Base-by-base conservation (phyloP, 1,140 invertebrate genomes). In the Drosophila nannoptera region DNA sequence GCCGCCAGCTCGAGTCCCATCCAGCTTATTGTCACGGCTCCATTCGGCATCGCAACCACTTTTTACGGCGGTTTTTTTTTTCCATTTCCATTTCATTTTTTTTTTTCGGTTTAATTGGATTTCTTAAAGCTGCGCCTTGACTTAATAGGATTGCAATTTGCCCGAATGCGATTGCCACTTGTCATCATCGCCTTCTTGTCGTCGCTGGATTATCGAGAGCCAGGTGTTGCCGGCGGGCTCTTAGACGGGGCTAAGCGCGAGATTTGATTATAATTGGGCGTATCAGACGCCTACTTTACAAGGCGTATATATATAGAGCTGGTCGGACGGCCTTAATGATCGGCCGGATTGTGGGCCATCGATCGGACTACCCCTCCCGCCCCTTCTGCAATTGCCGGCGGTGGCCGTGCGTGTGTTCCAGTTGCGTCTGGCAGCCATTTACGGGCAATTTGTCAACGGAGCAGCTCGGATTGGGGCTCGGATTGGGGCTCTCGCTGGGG, bases 401-500 rank as follows among this genome's bases (percentile, higher is more conserved):
- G 7, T 12, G 4, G 35, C 68, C 32, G 52, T 84, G 80, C 80
- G 80, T 84, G 80, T 86, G 80, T 84, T 84, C 80, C 80, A 83
- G 69, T 86, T 84, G 84, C 86, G 76, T 84, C 76, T 86, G 76
- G 36, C 69, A 80, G 80, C 73, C 69, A 80, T 84, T 84, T 86
- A 84, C 80, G 58, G 74, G 71, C 80, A 75, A 84, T 84, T 84
- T 84, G 80, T 84, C 80, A 84, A 84, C 81, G 7, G 29, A 53
- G 14, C 29, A 16, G 6, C 35, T 35, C 22, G 22, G 22, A 22
- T 3, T 22, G 22, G 22, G 3, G 22, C 22, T 22, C 22, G 22
- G n/a, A n/a, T n/a, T n/a, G n/a, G n/a, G n/a, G n/a, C n/a, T n/a
- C n/a, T n/a, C n/a, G 56, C 9, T n/a, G 16, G 35, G 31, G 31